Evolutionary conservation across 92 coral and sea anemone species (phyloP).

Genomic region (Montipora capitata): DNA sequence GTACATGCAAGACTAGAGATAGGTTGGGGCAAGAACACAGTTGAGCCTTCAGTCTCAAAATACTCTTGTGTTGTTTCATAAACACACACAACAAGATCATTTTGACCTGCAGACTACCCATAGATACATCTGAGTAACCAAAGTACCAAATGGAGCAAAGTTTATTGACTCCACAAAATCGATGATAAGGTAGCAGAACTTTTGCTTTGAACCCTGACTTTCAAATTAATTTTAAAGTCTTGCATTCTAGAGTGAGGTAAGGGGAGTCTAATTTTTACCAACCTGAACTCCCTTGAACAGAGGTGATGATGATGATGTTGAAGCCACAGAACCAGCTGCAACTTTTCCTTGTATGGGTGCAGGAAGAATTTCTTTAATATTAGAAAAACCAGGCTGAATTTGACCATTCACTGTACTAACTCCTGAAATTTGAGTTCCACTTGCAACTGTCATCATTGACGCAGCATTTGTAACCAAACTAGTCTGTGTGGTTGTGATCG

Average conservation of each 20-base stretch:
- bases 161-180: too few relatives aligned
- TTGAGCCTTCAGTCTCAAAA: too few relatives aligned
- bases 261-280: neutral
- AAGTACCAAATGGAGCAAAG: too few relatives aligned
- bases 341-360: constrained; percentile 68
- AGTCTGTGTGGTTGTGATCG: constrained; percentile 65
- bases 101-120: too few relatives aligned
- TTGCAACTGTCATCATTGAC: constrained; percentile 62
- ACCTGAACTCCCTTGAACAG: constrained; percentile 81
- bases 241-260: neutral
- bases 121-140: too few relatives aligned
- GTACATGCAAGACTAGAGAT: too few relatives aligned
- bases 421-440: constrained; percentile 59
- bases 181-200: too few relatives aligned
- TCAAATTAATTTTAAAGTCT: too few relatives aligned
- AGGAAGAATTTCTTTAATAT: constrained; percentile 84
- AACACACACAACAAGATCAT: too few relatives aligned
- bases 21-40: too few relatives aligned
- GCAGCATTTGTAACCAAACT: constrained; percentile 64
- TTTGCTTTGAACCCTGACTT: too few relatives aligned
- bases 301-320: constrained; percentile 56
- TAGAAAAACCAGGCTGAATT: constrained; percentile 50
- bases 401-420: constrained; percentile 55
- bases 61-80: too few relatives aligned
- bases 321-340: constrained; percentile 47